Base-by-base conservation (phyloP, 2,888 invertebrate genomes). In the Ariolimax columbianus region DNA sequence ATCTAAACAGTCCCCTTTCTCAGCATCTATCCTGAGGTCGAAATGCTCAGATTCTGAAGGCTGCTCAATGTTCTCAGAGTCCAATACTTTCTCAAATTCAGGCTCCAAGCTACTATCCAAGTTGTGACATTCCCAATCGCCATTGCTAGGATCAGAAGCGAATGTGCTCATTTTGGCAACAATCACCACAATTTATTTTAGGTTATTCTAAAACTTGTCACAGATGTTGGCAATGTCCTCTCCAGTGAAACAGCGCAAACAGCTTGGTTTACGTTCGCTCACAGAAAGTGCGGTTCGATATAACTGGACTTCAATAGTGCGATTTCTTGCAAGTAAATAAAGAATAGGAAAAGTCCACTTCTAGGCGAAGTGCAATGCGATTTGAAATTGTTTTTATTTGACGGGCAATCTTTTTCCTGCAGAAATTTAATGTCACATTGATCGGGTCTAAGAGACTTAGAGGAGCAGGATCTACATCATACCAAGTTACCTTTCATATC, bases 1-100 rank as follows among this genome's bases (percentile, higher is more conserved):
- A 38, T 70, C 70, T 38, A 40, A 23, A 38, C 70, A 19, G 26
- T 70, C 70, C 19, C 70, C 40, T 9, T 70, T 70, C 19, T 38
- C 70, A 36, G 38, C 40, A 7, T 70, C 38, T 23, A 23, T 2
- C 38, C 19, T 38, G 70, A 70, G 9, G 40, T 70, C 70, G 11
- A 23, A 70, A 38, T 40, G 70, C 3, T 40, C 73, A 30, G 73
- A 43, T 3, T 73, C 47, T 1, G 23, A 40, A 26, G 3, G 3
- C 19, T n/a, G 6, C 7, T 72, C 23, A 19, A 7, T 0, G 2
- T 73, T 73, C 43, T 73, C 73, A 30, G 43, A 73, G 43, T 73
- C 73, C n/a, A 30, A 30, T 47, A 11, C 47, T 73, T 73, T 73
- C 40, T 73, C 73, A 73, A 30, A 73, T 14, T 73, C 73, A 19